Conservation (phyloP, 2,797 vertebrate genomes). For the Siniperca obscura region DNA sequence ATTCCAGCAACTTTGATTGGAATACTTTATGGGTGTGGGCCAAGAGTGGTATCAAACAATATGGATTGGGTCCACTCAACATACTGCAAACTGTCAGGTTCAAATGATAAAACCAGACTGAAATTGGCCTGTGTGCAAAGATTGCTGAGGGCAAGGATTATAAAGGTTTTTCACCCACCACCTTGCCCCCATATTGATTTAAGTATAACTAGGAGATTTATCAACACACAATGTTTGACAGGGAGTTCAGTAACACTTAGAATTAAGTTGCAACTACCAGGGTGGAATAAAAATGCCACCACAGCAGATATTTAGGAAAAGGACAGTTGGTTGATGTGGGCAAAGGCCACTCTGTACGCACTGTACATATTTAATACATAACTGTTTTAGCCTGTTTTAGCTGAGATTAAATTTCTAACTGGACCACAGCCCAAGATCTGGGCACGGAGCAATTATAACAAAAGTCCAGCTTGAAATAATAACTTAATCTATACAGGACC, state of each 20-base stretch:
- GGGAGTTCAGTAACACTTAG: slow-evolving; percentile 80
- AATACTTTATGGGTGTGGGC: slow-evolving; percentile 75
- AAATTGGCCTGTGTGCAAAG: slow-evolving; percentile 78
- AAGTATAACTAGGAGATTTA: slow-evolving; percentile 83
- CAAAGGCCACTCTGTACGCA: slow-evolving; percentile 11
- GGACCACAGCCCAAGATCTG: neutral
- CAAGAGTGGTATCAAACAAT: slow-evolving; percentile 74
- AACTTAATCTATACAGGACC: neutral
- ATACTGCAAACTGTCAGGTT: slow-evolving; percentile 79
- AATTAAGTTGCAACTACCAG: slow-evolving; percentile 79
- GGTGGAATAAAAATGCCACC: slow-evolving; percentile 69
- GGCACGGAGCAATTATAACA: neutral
- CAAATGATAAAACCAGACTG: slow-evolving; percentile 82
- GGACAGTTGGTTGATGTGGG: slow-evolving; percentile 32
- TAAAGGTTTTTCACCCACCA: slow-evolving; percentile 82
- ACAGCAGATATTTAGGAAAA: slow-evolving; percentile 54
- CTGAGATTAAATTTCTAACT: slow-evolving; percentile 1
- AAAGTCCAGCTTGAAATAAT: neutral
- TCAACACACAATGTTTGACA: slow-evolving; percentile 84
- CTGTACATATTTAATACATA: slow-evolving; percentile 22
- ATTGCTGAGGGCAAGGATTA: slow-evolving; percentile 84
- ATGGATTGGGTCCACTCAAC: slow-evolving; percentile 79
- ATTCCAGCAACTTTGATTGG: slow-evolving; percentile 73
- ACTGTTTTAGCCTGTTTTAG: neutral
- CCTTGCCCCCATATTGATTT: slow-evolving; percentile 82